Conservation (phyloP, 1,140 invertebrate genomes). For the Cepaea nemoralis region DNA sequence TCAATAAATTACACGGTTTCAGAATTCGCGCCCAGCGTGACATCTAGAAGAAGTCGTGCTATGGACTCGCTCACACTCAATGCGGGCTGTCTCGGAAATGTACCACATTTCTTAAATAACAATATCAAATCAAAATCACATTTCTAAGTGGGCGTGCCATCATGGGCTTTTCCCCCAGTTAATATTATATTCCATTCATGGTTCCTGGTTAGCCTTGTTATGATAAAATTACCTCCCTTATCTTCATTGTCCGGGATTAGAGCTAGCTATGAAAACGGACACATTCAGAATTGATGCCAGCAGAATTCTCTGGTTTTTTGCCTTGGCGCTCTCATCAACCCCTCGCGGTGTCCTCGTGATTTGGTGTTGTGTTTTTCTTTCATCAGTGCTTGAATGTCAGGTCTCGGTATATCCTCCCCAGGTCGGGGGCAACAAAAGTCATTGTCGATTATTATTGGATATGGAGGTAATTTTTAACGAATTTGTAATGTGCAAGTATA, state of each 20-base stretch:
- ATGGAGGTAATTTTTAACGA: too few species aligned
- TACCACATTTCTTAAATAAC: background rate
- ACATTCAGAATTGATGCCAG: conserved; percentile 2
- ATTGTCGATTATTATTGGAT: too few species aligned
- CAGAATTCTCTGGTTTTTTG: background rate
- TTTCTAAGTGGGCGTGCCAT: background rate
- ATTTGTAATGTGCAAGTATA: too few species aligned
- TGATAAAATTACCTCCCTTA: conserved; percentile 7
- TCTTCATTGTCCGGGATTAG: background rate
- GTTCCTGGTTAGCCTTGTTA: background rate
- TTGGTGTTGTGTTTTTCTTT: background rate
- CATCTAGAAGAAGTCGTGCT: too few species aligned
- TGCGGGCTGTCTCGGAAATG: background rate
- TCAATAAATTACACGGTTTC: too few species aligned
- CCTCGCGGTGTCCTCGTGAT: background rate
- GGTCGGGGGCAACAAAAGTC: too few species aligned
- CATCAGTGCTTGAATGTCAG: background rate
- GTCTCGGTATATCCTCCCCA: background rate
- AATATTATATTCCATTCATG: background rate
- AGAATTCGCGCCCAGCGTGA: too few species aligned
- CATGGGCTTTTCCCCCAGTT: background rate
- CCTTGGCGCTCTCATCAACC: background rate
- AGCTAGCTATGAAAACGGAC: background rate
- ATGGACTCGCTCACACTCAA: too few species aligned
- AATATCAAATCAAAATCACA: background rate